Evolutionary conservation across 2,888 invertebrate species (phyloP).

Genomic region (Drosophila emarginata): DNA sequence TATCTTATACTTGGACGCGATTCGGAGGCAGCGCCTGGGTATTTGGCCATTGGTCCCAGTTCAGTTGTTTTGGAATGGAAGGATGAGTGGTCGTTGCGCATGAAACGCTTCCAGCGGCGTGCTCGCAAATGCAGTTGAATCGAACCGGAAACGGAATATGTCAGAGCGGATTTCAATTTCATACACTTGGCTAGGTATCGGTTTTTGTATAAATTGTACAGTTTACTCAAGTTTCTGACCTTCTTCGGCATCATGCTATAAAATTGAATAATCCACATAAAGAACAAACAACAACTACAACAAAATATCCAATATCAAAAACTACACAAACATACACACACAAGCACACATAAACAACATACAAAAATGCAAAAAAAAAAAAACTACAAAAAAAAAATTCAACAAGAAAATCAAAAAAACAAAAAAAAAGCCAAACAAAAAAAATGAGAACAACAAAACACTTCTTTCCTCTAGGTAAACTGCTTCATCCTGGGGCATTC

Average conservation of each 20-base stretch:
- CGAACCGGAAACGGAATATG: slow-evolving; percentile 82
- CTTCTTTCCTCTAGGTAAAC: slow-evolving; percentile 8
- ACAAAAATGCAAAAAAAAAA: too few species aligned
- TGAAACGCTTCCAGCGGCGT: slow-evolving; percentile 82
- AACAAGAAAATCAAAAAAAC: background rate
- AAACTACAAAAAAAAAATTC: too few species aligned
- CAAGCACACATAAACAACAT: background rate
- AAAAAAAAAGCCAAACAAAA: slow-evolving; percentile 10
- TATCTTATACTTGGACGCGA: slow-evolving; percentile 81
- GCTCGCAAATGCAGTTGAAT: slow-evolving; percentile 82
- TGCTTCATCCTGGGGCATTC: slow-evolving; percentile 11
- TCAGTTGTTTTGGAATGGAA: slow-evolving; percentile 81
- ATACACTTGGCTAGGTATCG: slow-evolving; percentile 81
- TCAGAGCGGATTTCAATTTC: slow-evolving; percentile 82
- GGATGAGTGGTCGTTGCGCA: slow-evolving; percentile 81
- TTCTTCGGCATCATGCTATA: slow-evolving; percentile 82
- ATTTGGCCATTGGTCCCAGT: slow-evolving; percentile 80
- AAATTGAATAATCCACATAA: slow-evolving; percentile 36
- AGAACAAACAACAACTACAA: slow-evolving; percentile 1
- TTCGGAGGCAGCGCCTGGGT: slow-evolving; percentile 81
- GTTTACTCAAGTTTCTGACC: slow-evolving; percentile 82
- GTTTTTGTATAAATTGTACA: slow-evolving; percentile 83
- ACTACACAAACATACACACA: background rate
- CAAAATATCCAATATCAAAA: slow-evolving; percentile 4
- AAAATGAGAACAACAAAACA: slow-evolving; percentile 3